Evolutionary conservation across 1,140 invertebrate species (phyloP).

Genomic region (Micrasema minimum): DNA sequence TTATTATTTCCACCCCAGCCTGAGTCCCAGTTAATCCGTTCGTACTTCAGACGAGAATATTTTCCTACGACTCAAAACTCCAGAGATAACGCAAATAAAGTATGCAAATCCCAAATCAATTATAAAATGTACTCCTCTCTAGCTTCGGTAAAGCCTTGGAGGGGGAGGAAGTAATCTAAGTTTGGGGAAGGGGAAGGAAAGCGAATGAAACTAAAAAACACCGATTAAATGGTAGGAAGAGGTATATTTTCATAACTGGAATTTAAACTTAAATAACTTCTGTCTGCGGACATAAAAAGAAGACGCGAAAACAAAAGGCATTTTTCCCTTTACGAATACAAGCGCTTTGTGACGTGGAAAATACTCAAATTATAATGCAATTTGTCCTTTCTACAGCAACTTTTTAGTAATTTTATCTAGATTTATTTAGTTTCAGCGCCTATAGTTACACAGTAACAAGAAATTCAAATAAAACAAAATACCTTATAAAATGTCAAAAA

Average conservation of each 20-base stretch:
- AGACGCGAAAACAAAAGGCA: conserved; percentile 6
- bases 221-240: conserved; percentile 20
- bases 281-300: conserved; percentile 2
- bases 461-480: too few species aligned
- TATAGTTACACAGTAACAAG: too few species aligned
- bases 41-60: conserved; percentile 30
- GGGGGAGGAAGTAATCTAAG: neutral
- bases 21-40: conserved; percentile 22
- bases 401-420: too few species aligned
- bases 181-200: neutral
- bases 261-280: conserved; percentile 38
- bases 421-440: too few species aligned
- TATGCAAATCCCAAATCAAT: conserved; percentile 54
- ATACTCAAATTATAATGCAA: too few species aligned
- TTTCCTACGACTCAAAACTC: conserved; percentile 34
- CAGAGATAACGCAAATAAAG: conserved; percentile 50
- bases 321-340: conserved; percentile 13
- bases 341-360: too few species aligned
- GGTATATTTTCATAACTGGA: conserved; percentile 46
- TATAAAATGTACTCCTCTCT: conserved; percentile 49
- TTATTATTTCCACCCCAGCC: conserved; percentile 15
- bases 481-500: too few species aligned
- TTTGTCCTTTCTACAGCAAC: too few species aligned
- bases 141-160: neutral
- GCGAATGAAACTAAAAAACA: conserved; percentile 25